Conservation (phyloP, 2,797 vertebrate genomes). For the Hemitrygon akajei region DNA sequence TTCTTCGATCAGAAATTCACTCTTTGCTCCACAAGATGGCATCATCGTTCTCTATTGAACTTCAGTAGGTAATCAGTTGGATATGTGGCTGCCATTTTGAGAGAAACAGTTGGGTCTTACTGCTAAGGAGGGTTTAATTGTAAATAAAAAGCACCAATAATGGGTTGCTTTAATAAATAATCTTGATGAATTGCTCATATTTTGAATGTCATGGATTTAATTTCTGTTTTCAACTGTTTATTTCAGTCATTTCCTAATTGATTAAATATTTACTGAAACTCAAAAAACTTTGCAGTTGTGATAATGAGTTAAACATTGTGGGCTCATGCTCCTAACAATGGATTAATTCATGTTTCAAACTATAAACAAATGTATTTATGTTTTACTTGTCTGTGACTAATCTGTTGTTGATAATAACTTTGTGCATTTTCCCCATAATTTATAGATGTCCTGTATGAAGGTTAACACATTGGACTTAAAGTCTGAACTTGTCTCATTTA, state of each 20-base stretch:
- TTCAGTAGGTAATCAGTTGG: neutral
- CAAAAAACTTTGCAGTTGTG: neutral
- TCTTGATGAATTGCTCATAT: neutral
- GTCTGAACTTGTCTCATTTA: neutral
- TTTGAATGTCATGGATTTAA: neutral
- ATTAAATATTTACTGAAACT: neutral
- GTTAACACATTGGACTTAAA: neutral
- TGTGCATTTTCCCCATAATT: neutral
- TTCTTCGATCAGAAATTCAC: neutral
- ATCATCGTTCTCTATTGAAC: constrained; percentile 12
- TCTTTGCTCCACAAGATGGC: constrained; percentile 32
- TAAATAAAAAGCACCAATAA: neutral
- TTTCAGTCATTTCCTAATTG: neutral
- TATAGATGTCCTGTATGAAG: neutral
- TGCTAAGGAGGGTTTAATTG: neutral
- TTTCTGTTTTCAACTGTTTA: neutral
- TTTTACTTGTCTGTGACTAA: neutral
- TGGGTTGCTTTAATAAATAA: neutral
- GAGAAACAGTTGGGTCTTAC: neutral
- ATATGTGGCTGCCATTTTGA: constrained; percentile 17
- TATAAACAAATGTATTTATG: neutral
- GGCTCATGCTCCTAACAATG: neutral
- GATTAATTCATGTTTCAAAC: neutral
- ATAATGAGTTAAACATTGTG: neutral
- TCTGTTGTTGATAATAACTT: neutral